Conservation (phyloP, 2,113 vertebrate species). For the Elephantulus edwardii region DNA sequence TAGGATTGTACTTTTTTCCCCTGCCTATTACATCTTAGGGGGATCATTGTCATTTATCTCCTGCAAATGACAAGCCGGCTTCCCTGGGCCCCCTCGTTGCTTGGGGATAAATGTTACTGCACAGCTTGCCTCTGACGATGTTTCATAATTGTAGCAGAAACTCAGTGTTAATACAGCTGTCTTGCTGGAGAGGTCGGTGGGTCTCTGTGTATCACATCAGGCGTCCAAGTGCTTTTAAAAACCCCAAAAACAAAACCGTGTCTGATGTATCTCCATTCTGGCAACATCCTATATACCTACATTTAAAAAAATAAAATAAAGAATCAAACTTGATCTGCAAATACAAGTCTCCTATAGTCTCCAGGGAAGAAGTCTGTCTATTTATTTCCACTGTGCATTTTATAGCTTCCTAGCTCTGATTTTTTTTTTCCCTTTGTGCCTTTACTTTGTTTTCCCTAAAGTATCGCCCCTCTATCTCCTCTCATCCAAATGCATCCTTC, state of each 20-base stretch:
- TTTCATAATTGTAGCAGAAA: constrained; percentile 73
- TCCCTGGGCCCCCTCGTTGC: constrained; percentile 32
- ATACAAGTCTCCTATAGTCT: background rate
- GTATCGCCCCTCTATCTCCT: background rate
- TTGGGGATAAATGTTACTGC: constrained; percentile 49
- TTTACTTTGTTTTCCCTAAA: constrained; percentile 6
- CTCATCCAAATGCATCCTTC: constrained; percentile 17
- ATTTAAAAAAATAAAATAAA: constrained; percentile 45
- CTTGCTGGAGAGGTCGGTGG: constrained; percentile 32
- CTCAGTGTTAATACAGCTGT: constrained; percentile 59
- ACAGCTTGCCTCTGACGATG: constrained; percentile 50
- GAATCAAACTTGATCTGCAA: background rate
- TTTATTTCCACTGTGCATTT: background rate
- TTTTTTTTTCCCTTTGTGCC: background rate
- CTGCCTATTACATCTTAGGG: constrained; percentile 46
- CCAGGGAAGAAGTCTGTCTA: background rate
- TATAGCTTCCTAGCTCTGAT: background rate
- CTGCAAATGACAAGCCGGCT: constrained; percentile 62
- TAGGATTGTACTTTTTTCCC: background rate
- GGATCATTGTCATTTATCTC: constrained; percentile 61
- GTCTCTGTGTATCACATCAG: constrained; percentile 22
- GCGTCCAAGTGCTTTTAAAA: too few species aligned
- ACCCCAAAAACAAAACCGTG: constrained; percentile 28
- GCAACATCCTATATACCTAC: constrained; percentile 32
- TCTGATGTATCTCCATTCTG: constrained; percentile 48